phyloP scores from a whole-genome alignment of 2,888 invertebrate species.

The Limnephilus marmoratus region DNA sequence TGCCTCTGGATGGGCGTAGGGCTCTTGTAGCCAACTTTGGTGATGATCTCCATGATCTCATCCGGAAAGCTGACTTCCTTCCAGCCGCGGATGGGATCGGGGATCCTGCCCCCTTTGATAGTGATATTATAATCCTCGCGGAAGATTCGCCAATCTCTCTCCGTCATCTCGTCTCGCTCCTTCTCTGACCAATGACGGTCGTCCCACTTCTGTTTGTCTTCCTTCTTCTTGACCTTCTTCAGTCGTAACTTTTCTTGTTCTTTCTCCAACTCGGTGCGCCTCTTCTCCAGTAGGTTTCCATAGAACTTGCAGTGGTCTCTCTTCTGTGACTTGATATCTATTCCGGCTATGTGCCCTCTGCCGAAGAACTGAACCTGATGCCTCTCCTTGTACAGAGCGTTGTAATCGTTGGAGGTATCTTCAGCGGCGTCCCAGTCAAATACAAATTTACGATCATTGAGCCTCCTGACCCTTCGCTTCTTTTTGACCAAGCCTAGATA shows the following conservation, averaged over 20 bases:
- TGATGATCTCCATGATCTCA: constrained; percentile 95
- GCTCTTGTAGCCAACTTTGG: constrained; percentile 96
- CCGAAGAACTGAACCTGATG: constrained; percentile 99
- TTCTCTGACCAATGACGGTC: constrained; percentile 99
- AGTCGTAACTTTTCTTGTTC: constrained; percentile 95
- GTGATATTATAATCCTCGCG: constrained; percentile 99
- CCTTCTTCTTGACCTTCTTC: constrained; percentile 94
- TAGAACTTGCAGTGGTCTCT: constrained; percentile 98
- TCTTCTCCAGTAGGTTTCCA: constrained; percentile 94
- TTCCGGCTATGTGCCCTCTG: constrained; percentile 97
- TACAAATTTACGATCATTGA: constrained; percentile 99
- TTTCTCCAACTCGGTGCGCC: constrained; percentile 97
- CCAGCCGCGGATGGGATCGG: constrained; percentile 97
- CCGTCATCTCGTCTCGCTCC: constrained; percentile 95
- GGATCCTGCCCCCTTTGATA: constrained; percentile 97
- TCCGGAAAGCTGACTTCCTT: constrained; percentile 93
- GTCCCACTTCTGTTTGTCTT: constrained; percentile 99
- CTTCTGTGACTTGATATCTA: constrained; percentile 97
- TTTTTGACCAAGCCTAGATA: constrained; percentile 96
- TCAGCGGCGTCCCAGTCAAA: constrained; percentile 99
- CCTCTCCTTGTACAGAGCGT: constrained; percentile 95
- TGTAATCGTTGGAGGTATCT: constrained; percentile 98
- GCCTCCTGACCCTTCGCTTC: constrained; percentile 91
- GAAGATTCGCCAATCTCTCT: constrained; percentile 99
- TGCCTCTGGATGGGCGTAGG: constrained; percentile 99